Evolutionary conservation across 2,113 vertebrate genomes (phyloP).

Genomic region (Coptodon rendalli): DNA sequence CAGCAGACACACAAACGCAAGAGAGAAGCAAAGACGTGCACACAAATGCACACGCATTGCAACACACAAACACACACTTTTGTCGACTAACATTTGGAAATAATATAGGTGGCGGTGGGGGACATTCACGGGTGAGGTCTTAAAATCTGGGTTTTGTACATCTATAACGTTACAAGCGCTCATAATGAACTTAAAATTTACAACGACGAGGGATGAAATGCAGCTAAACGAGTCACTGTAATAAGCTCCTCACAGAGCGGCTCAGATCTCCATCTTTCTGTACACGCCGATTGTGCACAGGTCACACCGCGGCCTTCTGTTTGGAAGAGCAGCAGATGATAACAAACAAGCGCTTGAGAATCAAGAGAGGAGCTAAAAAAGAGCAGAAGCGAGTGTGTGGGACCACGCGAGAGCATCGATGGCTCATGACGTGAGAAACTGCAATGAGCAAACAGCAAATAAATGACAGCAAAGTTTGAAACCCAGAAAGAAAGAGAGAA

Average conservation of each 20-base stretch:
- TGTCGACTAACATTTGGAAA: conserved; percentile 14
- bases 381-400: not conserved
- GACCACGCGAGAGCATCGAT: not conserved
- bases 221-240: not conserved
- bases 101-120: not conserved
- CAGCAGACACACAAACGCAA: conserved; percentile 34
- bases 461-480: not conserved
- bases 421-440: conserved; percentile 17
- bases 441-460: conserved; percentile 31
- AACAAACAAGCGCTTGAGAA: conserved; percentile 21
- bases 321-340: not conserved
- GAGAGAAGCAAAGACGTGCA: conserved; percentile 12
- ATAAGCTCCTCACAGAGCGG: not conserved
- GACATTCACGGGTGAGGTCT: not conserved
- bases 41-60: not conserved
- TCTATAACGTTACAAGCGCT: not conserved
- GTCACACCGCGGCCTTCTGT: not conserved
- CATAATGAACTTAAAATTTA: not conserved
- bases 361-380: not conserved
- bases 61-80: not conserved
- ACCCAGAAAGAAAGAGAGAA: conserved; percentile 13
- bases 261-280: not conserved
- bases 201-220: not conserved
- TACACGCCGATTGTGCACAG: not conserved
- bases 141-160: not conserved